Base-by-base conservation (phyloP, 2,113 vertebrate genomes). In the Amblyopsis rosae region DNA sequence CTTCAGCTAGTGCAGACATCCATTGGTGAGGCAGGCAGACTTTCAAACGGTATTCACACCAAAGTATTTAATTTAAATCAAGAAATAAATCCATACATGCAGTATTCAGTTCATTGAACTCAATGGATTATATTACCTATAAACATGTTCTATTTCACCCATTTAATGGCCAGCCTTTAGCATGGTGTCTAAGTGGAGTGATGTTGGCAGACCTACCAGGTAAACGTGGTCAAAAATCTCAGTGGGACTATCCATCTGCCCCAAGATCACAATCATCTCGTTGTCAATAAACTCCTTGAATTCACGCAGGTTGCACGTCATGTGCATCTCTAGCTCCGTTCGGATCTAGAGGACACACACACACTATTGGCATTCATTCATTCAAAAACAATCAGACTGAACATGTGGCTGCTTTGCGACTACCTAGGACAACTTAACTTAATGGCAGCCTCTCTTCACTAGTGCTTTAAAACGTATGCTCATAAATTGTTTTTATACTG, bases 201-300 rank as follows among this genome's bases (percentile, higher is more conserved):
- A 3, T 26, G 26, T 12, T 6, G 55, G 41, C 64, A 13, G 48
- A 84, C 95, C 89, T 86, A 99, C 98, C 96, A 99, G 91, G 72
- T 94, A 99, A 65, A 99, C 95, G 0, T 99, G 96, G 70, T 99
- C 96, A 76, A 99, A 99, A 88, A 99, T 99, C 87, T 98, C 95
- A 0, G 96, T 99, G 62, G 96, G 96, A 82, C 96, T 99, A 91
- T 99, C 98, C 98, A 99, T 99, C 85, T 99, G 98, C 48, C 97
- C 96, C 59, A 99, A 94, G 83, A 99, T 99, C 80, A 98, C 92
- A 47, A 99, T 99, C 97, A 99, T 99, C 82, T 99, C 97, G 7
- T 99, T 99, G 89, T 99, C 98, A 13, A 99, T 99, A 87, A 95
- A 99, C 73, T 98, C 98, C 62, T 98, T 98, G 86, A 98, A 99